phyloP scores from a whole-genome alignment of 2,888 invertebrate species.

The Ellobium chinense region DNA sequence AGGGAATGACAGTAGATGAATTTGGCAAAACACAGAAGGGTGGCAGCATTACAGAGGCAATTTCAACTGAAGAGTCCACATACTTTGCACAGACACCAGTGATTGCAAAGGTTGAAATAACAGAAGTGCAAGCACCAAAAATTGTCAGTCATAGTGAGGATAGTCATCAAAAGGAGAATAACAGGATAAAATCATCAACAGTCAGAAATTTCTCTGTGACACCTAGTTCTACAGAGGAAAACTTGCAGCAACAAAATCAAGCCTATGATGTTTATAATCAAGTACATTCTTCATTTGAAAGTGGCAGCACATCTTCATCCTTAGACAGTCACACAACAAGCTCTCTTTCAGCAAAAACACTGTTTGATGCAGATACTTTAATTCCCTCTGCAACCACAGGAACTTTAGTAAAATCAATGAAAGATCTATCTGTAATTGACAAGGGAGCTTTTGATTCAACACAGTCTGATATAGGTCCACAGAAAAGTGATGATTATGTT shows the following conservation, averaged over 20 bases:
- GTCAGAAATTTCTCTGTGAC: not conserved
- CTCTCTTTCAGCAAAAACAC: not conserved
- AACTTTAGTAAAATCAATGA: not conserved
- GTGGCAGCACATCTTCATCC: not conserved
- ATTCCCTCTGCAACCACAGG: not conserved
- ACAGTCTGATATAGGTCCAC: not conserved
- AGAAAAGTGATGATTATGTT: not conserved
- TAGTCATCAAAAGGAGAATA: not conserved
- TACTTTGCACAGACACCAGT: not conserved
- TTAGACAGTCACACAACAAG: not conserved
- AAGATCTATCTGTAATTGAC: not conserved
- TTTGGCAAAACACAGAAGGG: not conserved
- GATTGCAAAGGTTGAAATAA: not conserved
- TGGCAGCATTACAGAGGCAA: not conserved
- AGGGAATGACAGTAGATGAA: not conserved
- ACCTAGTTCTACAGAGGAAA: conserved; percentile 1
- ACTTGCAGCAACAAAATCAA: not conserved
- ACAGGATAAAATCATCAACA: not conserved
- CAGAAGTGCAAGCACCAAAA: not conserved
- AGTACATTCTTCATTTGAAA: not conserved
- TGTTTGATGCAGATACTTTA: not conserved
- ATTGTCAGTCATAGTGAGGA: too few species aligned
- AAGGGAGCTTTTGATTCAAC: not conserved
- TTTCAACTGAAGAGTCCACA: not conserved
- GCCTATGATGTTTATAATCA: not conserved